Base-by-base conservation (phyloP, 1,140 invertebrate species). In the Heterodera schachtii region DNA sequence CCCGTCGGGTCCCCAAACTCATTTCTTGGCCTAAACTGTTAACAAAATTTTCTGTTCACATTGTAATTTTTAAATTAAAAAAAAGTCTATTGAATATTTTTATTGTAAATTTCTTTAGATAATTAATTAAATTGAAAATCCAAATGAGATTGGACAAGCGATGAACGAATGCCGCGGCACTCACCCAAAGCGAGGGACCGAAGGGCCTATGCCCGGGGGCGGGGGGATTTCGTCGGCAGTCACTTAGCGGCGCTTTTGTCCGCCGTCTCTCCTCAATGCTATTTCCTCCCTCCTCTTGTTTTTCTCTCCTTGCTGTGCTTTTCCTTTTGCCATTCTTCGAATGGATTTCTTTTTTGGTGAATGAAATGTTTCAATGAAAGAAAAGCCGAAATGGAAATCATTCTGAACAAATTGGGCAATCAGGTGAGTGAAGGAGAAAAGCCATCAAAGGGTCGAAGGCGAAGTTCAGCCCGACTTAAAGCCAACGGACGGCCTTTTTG, bases 361-460 rank as follows among this genome's bases (percentile, higher is more conserved):
- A 69, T 71, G 69, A 11, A 69, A 31, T 69, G n/a, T 69, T 69
- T 41, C 9, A 77, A n/a, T 41, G 16, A 43, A 44, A 9, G 9
- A 70, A 21, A 21, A 21, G 43, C 4, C 9, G 21, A 46, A 69
- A 78, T 78, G 77, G 77, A 78, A 43, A 9, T 31, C 60, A 44
- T 78, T 43, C 19, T 70, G 47, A 78, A 78, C 47, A 78, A 78
- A 43, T 64, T 78, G 66, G 77, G 77, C 66, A 78, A 78, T 69
- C 77, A 78, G 77, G 77, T 78, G 19, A 64, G 57, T 64, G 13
- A 19, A 52, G 74, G 19, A 4, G n/a, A 11, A 69, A n/a, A 31
- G 47, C 19, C 8, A 70, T 47, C 46, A 47, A 13, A 43, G 31
- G 70, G 3, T 69, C 16, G 6, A 43, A 0, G 4, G 46, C 4